Evolutionary conservation across 2,113 vertebrate species (phyloP).

Genomic region (Percopsis transmontana): DNA sequence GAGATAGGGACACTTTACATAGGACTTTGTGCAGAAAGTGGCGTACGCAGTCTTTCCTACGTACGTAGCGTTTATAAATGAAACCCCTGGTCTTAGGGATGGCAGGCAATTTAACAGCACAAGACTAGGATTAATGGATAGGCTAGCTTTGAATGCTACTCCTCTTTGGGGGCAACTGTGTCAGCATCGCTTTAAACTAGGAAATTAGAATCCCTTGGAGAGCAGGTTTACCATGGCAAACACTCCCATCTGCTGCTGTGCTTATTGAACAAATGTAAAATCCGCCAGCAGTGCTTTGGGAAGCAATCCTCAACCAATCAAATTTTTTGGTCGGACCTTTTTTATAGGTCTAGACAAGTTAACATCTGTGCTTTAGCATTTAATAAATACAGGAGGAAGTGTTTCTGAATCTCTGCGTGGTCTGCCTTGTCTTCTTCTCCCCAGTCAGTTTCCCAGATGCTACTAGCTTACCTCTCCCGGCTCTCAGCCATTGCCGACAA

Average conservation of each 20-base stretch:
- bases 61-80: no score
- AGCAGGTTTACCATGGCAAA: no score
- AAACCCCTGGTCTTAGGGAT: background rate
- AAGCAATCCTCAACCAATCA: background rate
- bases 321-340: background rate
- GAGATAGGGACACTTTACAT: no score
- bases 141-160: background rate
- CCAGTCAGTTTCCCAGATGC: constrained; percentile 95
- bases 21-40: no score
- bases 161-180: background rate
- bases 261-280: constrained; percentile 9
- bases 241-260: no score
- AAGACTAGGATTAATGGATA: background rate
- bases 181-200: constrained; percentile 10
- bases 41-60: no score
- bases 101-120: background rate
- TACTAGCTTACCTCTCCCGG: constrained; percentile 94
- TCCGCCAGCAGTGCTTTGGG: background rate
- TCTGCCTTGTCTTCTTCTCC: constrained; percentile 30
- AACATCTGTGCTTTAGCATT: background rate
- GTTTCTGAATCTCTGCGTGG: constrained; percentile 2
- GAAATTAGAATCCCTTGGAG: background rate
- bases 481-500: constrained; percentile 96
- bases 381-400: background rate
- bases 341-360: background rate